Conservation (phyloP, 2,113 vertebrate species). For the Sander vitreus region DNA sequence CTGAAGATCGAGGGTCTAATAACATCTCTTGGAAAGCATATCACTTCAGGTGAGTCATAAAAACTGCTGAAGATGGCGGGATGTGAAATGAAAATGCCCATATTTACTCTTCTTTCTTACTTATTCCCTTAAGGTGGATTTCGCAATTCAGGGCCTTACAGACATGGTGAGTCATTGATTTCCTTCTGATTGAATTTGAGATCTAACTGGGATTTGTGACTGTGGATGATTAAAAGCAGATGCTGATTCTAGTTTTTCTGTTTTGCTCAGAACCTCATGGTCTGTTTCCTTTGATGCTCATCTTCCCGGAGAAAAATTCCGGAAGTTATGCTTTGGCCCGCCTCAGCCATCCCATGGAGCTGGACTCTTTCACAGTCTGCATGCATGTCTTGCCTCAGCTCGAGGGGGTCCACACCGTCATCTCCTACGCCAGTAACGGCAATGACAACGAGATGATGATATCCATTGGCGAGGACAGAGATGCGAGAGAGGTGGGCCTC, state of each 20-base stretch:
- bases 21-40: constrained; percentile 79
- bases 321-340: constrained; percentile 81
- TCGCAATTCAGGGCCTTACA: constrained; percentile 26
- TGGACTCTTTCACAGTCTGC: constrained; percentile 86
- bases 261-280: constrained; percentile 59
- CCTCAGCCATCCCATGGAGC: constrained; percentile 71
- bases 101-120: not conserved
- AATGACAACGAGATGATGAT: constrained; percentile 85
- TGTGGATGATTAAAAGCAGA: not conserved
- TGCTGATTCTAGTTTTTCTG: constrained; percentile 26
- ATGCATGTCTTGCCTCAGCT: constrained; percentile 77
- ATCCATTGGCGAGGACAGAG: constrained; percentile 67
- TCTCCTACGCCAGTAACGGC: constrained; percentile 84
- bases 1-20: constrained; percentile 84
- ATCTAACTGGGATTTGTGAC: not conserved
- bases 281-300: constrained; percentile 83
- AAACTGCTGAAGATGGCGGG: not conserved
- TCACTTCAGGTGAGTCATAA: constrained; percentile 63
- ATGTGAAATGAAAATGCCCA: not conserved
- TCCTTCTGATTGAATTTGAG: not conserved
- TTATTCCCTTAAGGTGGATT: constrained; percentile 51
- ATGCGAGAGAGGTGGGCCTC: constrained; percentile 74
- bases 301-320: constrained; percentile 80
- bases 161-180: constrained; percentile 55
- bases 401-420: constrained; percentile 71